Base-by-base conservation (phyloP, 2,113 vertebrate genomes). In the Xenus cinereus region DNA sequence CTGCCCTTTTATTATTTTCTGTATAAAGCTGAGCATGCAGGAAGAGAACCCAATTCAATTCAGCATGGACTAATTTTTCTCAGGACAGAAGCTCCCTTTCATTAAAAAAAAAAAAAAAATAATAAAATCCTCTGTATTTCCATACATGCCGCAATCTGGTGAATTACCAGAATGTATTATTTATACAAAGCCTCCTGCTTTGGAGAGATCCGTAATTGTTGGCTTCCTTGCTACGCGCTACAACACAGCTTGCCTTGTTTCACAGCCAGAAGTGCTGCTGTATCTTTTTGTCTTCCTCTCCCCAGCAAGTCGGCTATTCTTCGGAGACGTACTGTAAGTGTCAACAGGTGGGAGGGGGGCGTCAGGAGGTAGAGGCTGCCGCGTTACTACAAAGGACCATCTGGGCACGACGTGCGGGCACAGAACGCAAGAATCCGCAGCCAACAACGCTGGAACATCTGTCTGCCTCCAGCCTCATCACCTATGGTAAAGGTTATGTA, bases 241-340 rank as follows among this genome's bases (percentile, higher is more conserved):
- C 87, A 95, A 64, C 87, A 51, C 89, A 93, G 78, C 76, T 72
- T 89, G 82, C 90, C 86, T 93, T 75, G 89, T 95, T 83, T 59
- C 90, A 59, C 87, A 91, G 93, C 92, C 97, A 97, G 72, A 64
- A 92, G 77, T 54, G 94, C 94, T 64, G 92, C 95, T 93, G 63
- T 6, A n/a, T 35, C 90, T 78, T 77, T 95, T 81, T 85, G 88
- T 79, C 84, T 76, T 87, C 63, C 86, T 79, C 87, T 79, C 33
- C 77, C 48, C 77, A 48, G 64, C 53, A 78, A 9, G 56, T 48
- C 48, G 1, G 81, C 74, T 62, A 27, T 39, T 57, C 92, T 75
- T 90, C 7, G 7, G 73, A 83, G 95, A 90, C 81, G 15, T 20
- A 23, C 69, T 48, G 6, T 27, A 45, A 68, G 87, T 43, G 90